These are phyloP conservation scores for Melikaiella ostensackeni DNA, from an alignment of 2,888 invertebrate species.

Conservation along the genomic window DNA sequence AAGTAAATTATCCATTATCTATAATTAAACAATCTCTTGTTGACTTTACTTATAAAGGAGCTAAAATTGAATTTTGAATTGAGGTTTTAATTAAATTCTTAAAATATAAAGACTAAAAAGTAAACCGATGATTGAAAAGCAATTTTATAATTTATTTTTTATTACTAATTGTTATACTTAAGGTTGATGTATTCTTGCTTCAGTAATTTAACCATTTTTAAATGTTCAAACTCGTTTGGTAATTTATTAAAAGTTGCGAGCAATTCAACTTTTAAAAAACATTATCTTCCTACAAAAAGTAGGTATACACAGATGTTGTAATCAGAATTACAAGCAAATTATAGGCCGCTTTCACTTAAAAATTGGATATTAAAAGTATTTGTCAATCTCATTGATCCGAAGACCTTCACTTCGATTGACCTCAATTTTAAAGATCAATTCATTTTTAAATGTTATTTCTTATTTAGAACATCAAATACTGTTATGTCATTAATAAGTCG, in stretches of 20 bases:
- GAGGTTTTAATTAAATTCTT: neutral
- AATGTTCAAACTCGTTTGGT: neutral
- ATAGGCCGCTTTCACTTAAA: neutral
- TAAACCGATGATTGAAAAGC: neutral
- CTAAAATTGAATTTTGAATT: neutral
- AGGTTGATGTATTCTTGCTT: neutral
- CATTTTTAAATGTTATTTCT: neutral
- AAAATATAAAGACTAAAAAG: neutral
- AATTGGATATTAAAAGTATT: neutral
- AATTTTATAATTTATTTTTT: neutral
- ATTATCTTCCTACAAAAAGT: too few relatives aligned
- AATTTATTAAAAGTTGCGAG: neutral
- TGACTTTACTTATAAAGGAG: neutral
- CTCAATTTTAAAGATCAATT: neutral
- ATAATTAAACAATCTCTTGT: neutral
- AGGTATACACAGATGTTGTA: too few relatives aligned
- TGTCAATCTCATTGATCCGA: neutral
- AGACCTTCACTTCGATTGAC: neutral
- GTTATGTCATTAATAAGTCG: neutral
- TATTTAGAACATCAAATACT: neutral
- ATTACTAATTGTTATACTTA: neutral
- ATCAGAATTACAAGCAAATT: neutral
- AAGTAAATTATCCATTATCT: neutral
- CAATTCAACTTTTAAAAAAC: too few relatives aligned
- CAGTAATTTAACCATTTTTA: neutral